These are phyloP conservation scores for Cryptosula pallasiana DNA, from an alignment of 2,888 invertebrate genomes.

Conservation along the genomic window DNA sequence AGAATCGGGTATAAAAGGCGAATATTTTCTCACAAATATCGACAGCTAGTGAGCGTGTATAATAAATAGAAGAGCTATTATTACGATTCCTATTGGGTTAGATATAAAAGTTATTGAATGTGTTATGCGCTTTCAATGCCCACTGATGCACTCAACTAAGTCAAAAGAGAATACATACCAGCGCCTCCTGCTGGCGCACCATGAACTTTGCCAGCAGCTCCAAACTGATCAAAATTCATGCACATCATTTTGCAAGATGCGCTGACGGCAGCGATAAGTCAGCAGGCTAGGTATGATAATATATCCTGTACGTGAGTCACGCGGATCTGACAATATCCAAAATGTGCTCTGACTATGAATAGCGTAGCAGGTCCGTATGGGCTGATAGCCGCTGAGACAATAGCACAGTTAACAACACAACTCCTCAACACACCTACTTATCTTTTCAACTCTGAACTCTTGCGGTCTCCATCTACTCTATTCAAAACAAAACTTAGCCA, in stretches of 20 bases:
- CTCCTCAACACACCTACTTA: slow-evolving; percentile 14
- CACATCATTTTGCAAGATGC: slow-evolving; percentile 9
- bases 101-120: no score
- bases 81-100: no score
- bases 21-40: slow-evolving; percentile 21
- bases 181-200: neutral
- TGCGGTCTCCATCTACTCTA: neutral
- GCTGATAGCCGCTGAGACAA: neutral
- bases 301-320: slow-evolving; percentile 20
- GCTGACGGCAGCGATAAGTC: neutral
- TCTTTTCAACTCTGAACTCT: slow-evolving; percentile 21
- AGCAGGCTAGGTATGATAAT: neutral
- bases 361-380: no score
- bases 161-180: neutral
- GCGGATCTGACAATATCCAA: no score
- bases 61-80: no score
- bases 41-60: no score
- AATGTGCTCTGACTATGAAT: no score
- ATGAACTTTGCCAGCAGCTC: slow-evolving; percentile 9
- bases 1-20: neutral
- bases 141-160: neutral
- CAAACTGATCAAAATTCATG: slow-evolving; percentile 24
- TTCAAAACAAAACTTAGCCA: slow-evolving; percentile 16
- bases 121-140: neutral
- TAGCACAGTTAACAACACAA: neutral